Percentiles rank a stretch among this genome's conserved stretches.
These are phyloP conservation scores for Palythoa heliodiscus DNA, from an alignment of 92 coral and sea anemone species.

Conservation along the genomic window DNA sequence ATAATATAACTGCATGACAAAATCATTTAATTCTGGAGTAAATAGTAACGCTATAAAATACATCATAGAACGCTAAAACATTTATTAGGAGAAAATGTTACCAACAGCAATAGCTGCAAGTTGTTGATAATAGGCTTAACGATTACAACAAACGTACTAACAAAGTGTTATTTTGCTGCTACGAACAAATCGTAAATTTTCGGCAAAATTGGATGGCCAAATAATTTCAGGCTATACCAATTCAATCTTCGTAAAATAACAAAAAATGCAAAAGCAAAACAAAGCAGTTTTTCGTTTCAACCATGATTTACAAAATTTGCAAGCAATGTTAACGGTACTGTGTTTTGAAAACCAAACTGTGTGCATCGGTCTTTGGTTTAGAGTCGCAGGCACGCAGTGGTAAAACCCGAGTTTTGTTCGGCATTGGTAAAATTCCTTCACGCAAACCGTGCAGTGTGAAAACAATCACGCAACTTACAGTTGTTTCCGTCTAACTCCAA, in stretches of 20 bases:
- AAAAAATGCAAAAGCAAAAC: neutral
- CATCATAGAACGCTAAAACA: neutral
- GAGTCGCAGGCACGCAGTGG: conserved; percentile 5
- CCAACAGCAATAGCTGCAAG: neutral
- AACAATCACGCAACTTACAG: conserved; percentile 19
- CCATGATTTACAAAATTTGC: neutral
- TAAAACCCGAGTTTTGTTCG: neutral
- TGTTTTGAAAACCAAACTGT: neutral
- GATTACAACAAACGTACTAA: neutral
- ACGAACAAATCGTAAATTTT: neutral
- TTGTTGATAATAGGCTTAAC: neutral
- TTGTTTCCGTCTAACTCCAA: neutral
- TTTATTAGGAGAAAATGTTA: neutral
- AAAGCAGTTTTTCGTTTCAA: too few species aligned
- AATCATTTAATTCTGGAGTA: too few species aligned
- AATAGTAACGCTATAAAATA: too few species aligned
- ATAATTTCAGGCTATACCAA: too few species aligned
- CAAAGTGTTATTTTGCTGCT: too few species aligned
- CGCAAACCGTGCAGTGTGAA: conserved; percentile 8
- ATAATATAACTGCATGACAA: too few species aligned
- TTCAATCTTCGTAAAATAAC: too few species aligned
- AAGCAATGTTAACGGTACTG: neutral
- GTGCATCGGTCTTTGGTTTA: neutral
- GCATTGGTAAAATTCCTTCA: conserved; percentile 1
- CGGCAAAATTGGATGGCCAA: too few species aligned